A percentile compares a stretch with the other conserved stretches of the same genome.
Conservation (phyloP, 2,113 vertebrate genomes). For the Poicephalus gulielmi region DNA sequence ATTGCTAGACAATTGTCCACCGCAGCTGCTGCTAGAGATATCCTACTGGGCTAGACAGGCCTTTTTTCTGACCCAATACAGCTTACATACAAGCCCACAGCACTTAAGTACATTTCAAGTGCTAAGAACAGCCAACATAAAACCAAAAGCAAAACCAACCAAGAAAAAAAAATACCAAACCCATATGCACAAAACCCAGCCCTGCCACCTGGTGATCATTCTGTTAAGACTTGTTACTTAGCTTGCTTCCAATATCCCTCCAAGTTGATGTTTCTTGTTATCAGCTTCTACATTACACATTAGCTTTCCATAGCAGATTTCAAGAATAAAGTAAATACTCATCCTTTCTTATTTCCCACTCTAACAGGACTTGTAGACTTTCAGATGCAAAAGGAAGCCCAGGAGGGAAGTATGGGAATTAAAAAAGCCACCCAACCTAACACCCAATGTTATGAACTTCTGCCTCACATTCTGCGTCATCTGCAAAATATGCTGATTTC, state of each 20-base stretch:
- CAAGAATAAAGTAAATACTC: neutral
- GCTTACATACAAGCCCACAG: neutral
- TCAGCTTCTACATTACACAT: neutral
- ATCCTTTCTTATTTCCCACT: neutral
- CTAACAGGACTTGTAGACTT: neutral
- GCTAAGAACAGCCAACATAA: neutral
- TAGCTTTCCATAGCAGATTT: neutral
- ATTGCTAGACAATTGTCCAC: neutral
- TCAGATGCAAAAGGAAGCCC: neutral
- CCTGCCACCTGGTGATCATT: constrained; percentile 64
- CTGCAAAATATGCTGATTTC: neutral
- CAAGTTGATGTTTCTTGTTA: neutral
- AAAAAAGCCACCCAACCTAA: neutral
- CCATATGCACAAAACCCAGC: constrained; percentile 8
- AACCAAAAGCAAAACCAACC: neutral
- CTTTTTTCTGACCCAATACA: neutral
- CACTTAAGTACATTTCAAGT: neutral
- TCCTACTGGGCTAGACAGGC: neutral
- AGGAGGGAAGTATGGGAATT: neutral
- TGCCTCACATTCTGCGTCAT: neutral
- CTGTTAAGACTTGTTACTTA: neutral
- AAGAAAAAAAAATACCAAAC: neutral
- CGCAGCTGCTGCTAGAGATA: neutral
- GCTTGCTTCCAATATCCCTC: neutral
- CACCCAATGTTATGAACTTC: neutral